phyloP scores from a whole-genome alignment of 2,113 vertebrate species.

The Sitta europaea region DNA sequence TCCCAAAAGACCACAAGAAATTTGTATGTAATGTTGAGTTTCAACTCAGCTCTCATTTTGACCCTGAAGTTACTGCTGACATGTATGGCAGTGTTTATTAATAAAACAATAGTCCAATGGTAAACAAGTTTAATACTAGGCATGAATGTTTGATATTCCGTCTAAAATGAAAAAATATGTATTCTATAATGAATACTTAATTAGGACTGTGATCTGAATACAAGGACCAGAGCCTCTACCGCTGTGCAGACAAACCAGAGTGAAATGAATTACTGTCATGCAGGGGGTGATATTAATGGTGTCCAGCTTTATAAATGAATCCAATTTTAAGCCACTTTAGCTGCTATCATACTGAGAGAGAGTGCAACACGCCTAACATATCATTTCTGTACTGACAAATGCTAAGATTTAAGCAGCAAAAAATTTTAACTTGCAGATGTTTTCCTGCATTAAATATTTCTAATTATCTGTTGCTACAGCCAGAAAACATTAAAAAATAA shows the following conservation, averaged over 20 bases:
- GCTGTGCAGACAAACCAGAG: conserved; percentile 72
- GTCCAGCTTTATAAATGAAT: conserved; percentile 82
- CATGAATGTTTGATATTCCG: conserved; percentile 70
- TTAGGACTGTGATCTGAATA: conserved; percentile 71
- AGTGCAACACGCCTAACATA: conserved; percentile 63
- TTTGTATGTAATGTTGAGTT: not conserved
- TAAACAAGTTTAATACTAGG: conserved; percentile 64
- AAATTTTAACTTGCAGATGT: conserved; percentile 62
- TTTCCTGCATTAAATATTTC: conserved; percentile 64
- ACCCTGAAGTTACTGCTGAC: not conserved
- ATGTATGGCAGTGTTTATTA: conserved; percentile 7
- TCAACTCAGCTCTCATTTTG: not conserved
- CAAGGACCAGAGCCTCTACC: conserved; percentile 57
- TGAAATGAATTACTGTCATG: conserved; percentile 77
- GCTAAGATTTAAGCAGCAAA: conserved; percentile 65
- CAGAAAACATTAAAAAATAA: conserved; percentile 47
- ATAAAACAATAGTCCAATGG: conserved; percentile 53
- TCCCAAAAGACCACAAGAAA: not conserved
- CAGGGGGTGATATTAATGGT: conserved; percentile 77
- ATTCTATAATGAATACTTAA: conserved; percentile 78
- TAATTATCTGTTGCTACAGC: conserved; percentile 57
- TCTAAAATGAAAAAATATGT: conserved; percentile 72
- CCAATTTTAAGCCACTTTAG: conserved; percentile 81
- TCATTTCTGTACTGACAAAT: conserved; percentile 69
- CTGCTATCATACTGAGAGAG: conserved; percentile 72